Conservation (phyloP, 2,888 invertebrate genomes). For the Mimumesa dahlbomi region DNA sequence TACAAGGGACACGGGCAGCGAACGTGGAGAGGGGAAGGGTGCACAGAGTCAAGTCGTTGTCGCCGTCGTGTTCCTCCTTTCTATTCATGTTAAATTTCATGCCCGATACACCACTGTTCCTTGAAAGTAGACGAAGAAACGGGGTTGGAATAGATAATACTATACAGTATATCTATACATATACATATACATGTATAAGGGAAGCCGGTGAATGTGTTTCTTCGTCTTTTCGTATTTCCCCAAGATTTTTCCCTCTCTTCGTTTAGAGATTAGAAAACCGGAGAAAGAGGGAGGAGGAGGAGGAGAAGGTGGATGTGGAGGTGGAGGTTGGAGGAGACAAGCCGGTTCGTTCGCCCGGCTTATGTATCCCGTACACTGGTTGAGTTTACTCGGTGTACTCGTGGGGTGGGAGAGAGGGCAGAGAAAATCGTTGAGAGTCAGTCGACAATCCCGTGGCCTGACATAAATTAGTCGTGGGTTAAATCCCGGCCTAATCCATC, state of each 20-base stretch:
- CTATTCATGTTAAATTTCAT: conserved; percentile 57
- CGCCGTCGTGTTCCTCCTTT: conserved; percentile 60
- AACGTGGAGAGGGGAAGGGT: conserved; percentile 33
- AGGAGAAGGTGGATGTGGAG: no score
- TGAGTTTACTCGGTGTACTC: conserved; percentile 14
- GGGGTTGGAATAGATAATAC: no score
- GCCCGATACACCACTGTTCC: conserved; percentile 35
- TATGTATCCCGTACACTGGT: conserved; percentile 30
- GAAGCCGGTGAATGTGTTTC: conserved; percentile 4
- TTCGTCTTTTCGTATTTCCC: not conserved
- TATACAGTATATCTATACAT: no score
- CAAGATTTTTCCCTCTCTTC: conserved; percentile 5
- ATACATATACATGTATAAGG: no score
- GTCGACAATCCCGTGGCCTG: conserved; percentile 70
- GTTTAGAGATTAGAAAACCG: conserved; percentile 4
- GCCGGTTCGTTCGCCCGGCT: conserved; percentile 2
- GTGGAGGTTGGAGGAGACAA: no score
- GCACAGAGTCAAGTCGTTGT: conserved; percentile 57
- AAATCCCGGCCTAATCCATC: conserved; percentile 78
- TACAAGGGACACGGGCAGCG: conserved; percentile 52
- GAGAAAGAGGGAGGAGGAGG: no score
- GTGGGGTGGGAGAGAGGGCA: conserved; percentile 8
- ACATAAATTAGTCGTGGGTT: conserved; percentile 78
- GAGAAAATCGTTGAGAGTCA: conserved; percentile 65
- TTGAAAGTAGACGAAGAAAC: not conserved